Evolutionary conservation across 2,113 vertebrate species (phyloP).

Genomic region (Bos taurus): ARS-UCD2.0 NC_037335.1:11603501-11604000

Average conservation of each 20-base stretch:
- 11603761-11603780: slow-evolving; percentile 77
- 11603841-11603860: slow-evolving; percentile 81
- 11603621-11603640: not conserved
- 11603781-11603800: slow-evolving; percentile 68
- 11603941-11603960: slow-evolving; percentile 82
- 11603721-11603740: not conserved
- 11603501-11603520: not conserved
- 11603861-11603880: slow-evolving; percentile 71
- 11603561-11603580: not conserved
- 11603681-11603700: not conserved
- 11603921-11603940: slow-evolving; percentile 84
- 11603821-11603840: not conserved
- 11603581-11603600: not conserved
- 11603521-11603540: not conserved
- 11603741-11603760: slow-evolving; percentile 51
- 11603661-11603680: not conserved
- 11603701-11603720: not conserved
- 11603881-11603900: slow-evolving; percentile 83
- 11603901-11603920: slow-evolving; percentile 76
- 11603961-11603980: slow-evolving; percentile 64
- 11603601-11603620: not conserved
- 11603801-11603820: slow-evolving; percentile 58
- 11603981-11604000: slow-evolving; percentile 78
- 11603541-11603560: not conserved
- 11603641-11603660: not conserved